Base-by-base conservation (phyloP, 2,797 vertebrate species). In the Rhyacichthys aspro region DNA sequence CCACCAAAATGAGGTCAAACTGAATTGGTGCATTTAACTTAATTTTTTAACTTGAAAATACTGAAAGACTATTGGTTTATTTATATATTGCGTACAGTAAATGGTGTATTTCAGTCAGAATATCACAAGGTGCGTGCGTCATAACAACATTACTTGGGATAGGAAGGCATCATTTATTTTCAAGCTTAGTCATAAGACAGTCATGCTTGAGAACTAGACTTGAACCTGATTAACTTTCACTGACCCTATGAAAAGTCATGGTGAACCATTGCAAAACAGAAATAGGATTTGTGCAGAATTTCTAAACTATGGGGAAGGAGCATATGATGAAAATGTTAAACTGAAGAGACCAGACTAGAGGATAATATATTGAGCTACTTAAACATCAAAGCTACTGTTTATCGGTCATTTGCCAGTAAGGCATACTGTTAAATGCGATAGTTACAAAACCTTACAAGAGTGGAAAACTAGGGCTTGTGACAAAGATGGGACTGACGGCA, bases 361-460 rank as follows among this genome's bases (percentile, higher is more conserved):
- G 4, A 28, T 28, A 28, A 3, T 28, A 6, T 28, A 23, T 5
- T 23, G 19, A 23, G 33, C 54, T 49, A 19, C 52, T 64, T 67
- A 19, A 53, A 33, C 59, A 62, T 70, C 59, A 71, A 72, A 72
- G 19, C 36, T 67, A 11, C 45, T 78, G 67, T 78, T 78, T 61
- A 74, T 17, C 49, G 49, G 46, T 56, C 45, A 44, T 16, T 42
- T 47, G 45, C 59, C 57, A 66, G 43, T 17, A 70, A 58, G 34
- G 39, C 41, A 23, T 65, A 12, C 42, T 45, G 74, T 78, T 63
- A 75, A 78, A 73, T 55, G 46, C 59, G 66, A 43, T 39, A 47
- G 12, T 75, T 63, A 54, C 53, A 70, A 66, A 63, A 47, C 43
- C n/a, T 50, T 18, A 41, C 46, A 46, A 43, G 49, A 37, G 43